Evolutionary conservation across 2,888 invertebrate species (phyloP).

Genomic region (Hydropsyche betteni): DNA sequence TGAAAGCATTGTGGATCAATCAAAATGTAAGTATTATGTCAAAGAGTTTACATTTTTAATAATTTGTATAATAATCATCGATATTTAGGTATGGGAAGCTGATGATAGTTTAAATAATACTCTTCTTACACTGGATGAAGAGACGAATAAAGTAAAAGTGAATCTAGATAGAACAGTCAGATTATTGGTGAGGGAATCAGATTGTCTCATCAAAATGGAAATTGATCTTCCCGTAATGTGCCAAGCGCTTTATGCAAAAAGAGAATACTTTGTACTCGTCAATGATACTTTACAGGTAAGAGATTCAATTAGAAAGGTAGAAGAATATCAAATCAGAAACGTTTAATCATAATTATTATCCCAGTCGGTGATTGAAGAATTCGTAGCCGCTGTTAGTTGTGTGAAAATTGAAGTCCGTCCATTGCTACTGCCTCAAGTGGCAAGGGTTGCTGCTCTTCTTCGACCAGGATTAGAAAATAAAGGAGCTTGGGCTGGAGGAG

Average conservation of each 20-base stretch:
- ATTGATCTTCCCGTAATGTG: conserved; percentile 85
- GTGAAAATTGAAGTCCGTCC: conserved; percentile 91
- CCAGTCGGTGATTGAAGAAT: conserved; percentile 81
- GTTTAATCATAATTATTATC: background rate
- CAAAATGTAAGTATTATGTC: conserved; percentile 71
- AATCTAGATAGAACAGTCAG: conserved; percentile 81
- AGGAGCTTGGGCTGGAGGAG: conserved; percentile 87
- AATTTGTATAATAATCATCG: background rate
- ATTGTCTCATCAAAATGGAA: conserved; percentile 83
- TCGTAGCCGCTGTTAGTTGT: conserved; percentile 74
- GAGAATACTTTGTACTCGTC: conserved; percentile 78
- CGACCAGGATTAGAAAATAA: conserved; percentile 78
- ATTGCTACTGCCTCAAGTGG: conserved; percentile 86
- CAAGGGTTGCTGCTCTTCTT: conserved; percentile 81
- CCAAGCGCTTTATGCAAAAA: conserved; percentile 78
- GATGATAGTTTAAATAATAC: conserved; percentile 72
- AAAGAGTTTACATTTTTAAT: background rate
- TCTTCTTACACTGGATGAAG: conserved; percentile 69
- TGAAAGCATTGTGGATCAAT: conserved; percentile 85
- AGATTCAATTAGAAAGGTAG: background rate
- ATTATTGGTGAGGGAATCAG: conserved; percentile 82
- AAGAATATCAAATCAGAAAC: background rate
- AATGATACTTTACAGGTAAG: conserved; percentile 79
- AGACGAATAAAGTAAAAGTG: conserved; percentile 74
- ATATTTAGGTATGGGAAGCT: conserved; percentile 69